These are phyloP conservation scores for Trissolcus brochymenae DNA, from an alignment of 2,888 invertebrate genomes.

Conservation along the genomic window DNA sequence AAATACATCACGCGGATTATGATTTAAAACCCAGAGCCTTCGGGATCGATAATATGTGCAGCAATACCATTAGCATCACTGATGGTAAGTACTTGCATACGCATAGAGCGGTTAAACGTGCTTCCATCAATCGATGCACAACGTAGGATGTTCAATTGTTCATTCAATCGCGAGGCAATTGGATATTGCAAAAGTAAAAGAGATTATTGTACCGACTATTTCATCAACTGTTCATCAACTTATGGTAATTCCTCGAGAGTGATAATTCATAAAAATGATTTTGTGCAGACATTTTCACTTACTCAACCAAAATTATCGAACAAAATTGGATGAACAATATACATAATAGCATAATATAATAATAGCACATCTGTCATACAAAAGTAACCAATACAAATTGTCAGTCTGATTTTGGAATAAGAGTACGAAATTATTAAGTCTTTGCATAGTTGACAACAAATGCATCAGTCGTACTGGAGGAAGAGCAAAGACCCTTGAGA, in stretches of 20 bases:
- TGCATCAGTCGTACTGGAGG: conserved; percentile 56
- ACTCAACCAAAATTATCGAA: too few relatives aligned
- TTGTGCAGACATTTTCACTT: too few relatives aligned
- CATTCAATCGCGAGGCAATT: not conserved
- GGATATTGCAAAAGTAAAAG: not conserved
- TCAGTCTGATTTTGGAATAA: too few relatives aligned
- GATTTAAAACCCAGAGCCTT: conserved; percentile 35
- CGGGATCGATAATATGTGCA: conserved; percentile 23
- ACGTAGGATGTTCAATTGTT: conserved; percentile 27
- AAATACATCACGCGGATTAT: conserved; percentile 22
- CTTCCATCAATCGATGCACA: conserved; percentile 30
- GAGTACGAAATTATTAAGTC: too few relatives aligned
- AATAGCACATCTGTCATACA: too few relatives aligned
- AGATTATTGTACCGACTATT: not conserved
- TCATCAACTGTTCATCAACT: too few relatives aligned
- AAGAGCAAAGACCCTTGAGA: conserved; percentile 65
- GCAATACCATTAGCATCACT: conserved; percentile 21
- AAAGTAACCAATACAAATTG: too few relatives aligned
- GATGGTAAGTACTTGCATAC: conserved; percentile 16
- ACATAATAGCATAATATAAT: too few relatives aligned
- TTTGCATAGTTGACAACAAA: conserved; percentile 42
- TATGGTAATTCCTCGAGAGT: too few relatives aligned
- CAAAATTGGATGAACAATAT: not conserved
- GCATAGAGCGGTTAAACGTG: conserved; percentile 15
- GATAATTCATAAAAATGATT: too few relatives aligned